Conservation (phyloP, 2,113 vertebrate genomes). For the Gymnarchus niloticus region DNA sequence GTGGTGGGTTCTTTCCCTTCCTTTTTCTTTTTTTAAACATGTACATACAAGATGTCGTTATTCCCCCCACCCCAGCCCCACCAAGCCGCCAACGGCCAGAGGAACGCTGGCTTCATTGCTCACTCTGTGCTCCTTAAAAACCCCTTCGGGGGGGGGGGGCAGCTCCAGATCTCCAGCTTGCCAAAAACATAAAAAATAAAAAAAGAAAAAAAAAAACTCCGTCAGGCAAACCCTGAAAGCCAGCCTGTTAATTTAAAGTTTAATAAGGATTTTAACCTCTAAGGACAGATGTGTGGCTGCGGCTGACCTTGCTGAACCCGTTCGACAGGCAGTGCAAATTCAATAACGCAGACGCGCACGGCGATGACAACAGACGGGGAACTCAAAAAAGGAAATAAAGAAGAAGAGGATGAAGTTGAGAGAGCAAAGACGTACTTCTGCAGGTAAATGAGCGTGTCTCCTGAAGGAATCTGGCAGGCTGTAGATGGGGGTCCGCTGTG, state of each 20-base stretch:
- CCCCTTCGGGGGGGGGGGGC: neutral
- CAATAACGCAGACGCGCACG: neutral
- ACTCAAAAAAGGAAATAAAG: too few species aligned
- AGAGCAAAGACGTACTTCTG: neutral
- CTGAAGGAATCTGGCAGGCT: neutral
- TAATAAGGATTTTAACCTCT: constrained; percentile 34
- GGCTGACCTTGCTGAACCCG: too few species aligned
- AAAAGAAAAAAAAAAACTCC: neutral
- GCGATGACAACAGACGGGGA: neutral
- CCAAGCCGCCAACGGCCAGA: constrained; percentile 16
- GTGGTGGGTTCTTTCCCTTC: neutral
- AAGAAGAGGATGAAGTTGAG: neutral
- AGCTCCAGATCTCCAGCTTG: neutral
- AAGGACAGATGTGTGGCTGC: too few species aligned
- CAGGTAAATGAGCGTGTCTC: neutral
- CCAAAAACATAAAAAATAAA: constrained; percentile 20
- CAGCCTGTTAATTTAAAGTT: constrained; percentile 6
- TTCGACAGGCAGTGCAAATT: too few species aligned
- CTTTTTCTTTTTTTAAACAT: constrained; percentile 5
- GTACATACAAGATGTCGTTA: neutral
- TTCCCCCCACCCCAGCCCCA: constrained; percentile 8
- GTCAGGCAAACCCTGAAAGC: neutral
- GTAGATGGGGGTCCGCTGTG: too few species aligned
- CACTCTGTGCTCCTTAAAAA: neutral
- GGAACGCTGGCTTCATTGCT: neutral